phyloP scores from a whole-genome alignment of 2,113 vertebrate genomes.

The Capricornis sumatraensis region DNA sequence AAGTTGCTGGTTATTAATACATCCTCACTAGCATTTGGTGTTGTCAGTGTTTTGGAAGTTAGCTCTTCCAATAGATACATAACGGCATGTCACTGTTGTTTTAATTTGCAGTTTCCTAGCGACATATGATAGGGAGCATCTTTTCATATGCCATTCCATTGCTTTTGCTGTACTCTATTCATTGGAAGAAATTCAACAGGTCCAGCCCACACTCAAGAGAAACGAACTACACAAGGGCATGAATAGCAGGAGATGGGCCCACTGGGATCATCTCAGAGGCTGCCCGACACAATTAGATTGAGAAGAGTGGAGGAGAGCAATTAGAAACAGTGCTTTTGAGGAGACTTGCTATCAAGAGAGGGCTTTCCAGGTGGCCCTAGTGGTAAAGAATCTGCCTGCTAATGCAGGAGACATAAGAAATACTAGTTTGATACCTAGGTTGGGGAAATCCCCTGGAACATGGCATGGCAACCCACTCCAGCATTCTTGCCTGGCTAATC shows the following conservation, averaged over 20 bases:
- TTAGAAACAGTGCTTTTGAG: background rate
- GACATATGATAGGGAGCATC: background rate
- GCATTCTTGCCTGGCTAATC: background rate
- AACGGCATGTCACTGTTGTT: background rate
- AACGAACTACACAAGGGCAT: background rate
- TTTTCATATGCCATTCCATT: background rate
- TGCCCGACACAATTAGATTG: background rate
- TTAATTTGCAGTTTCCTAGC: background rate
- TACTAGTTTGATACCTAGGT: background rate
- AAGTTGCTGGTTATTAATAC: background rate
- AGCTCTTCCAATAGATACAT: background rate
- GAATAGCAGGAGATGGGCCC: background rate
- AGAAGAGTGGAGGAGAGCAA: background rate
- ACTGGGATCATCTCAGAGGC: background rate
- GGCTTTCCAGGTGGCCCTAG: background rate
- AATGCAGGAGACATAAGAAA: background rate
- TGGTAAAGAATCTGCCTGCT: background rate
- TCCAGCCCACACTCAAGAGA: background rate
- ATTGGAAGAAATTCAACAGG: background rate
- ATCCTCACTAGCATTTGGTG: background rate
- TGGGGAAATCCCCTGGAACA: background rate
- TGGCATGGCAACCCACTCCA: background rate
- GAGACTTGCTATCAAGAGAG: background rate
- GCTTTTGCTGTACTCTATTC: background rate
- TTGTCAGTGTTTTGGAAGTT: background rate